phyloP scores from a whole-genome alignment of 2,113 vertebrate genomes.

The Lepus timidus region DNA sequence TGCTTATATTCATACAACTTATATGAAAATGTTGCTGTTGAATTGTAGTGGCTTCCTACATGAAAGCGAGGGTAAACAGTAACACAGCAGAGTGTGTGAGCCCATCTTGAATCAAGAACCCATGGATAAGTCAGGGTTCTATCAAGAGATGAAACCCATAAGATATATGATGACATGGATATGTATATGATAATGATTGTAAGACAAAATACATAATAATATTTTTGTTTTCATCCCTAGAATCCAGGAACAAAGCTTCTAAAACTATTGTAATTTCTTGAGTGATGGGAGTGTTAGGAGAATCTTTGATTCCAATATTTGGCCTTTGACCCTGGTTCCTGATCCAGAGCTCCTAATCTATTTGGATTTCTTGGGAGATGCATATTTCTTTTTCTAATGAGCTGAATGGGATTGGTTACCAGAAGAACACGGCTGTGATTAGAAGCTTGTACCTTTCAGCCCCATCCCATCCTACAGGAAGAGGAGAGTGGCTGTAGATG shows the following conservation, averaged over 20 bases:
- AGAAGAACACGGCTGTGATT: not conserved
- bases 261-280: not conserved
- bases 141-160: not conserved
- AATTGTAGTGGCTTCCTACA: conserved; percentile 71
- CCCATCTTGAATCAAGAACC: not conserved
- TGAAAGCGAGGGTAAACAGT: conserved; percentile 25
- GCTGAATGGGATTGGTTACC: not conserved
- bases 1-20: conserved; percentile 80
- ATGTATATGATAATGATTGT: no score
- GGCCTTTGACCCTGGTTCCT: not conserved
- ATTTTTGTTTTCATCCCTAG: not conserved
- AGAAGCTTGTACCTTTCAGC: not conserved
- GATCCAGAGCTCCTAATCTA: not conserved
- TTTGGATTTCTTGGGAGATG: not conserved
- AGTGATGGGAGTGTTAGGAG: no score
- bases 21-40: conserved; percentile 78
- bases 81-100: not conserved
- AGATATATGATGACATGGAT: no score
- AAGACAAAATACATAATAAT: not conserved
- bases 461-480: not conserved
- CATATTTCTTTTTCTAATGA: not conserved
- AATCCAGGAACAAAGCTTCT: not conserved
- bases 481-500: not conserved
- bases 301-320: not conserved
- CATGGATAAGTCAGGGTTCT: not conserved